Percentiles rank a stretch among this genome's conserved stretches.
phyloP scores from a whole-genome alignment of 2,888 invertebrate species.

The Lumbricus terrestris region DNA sequence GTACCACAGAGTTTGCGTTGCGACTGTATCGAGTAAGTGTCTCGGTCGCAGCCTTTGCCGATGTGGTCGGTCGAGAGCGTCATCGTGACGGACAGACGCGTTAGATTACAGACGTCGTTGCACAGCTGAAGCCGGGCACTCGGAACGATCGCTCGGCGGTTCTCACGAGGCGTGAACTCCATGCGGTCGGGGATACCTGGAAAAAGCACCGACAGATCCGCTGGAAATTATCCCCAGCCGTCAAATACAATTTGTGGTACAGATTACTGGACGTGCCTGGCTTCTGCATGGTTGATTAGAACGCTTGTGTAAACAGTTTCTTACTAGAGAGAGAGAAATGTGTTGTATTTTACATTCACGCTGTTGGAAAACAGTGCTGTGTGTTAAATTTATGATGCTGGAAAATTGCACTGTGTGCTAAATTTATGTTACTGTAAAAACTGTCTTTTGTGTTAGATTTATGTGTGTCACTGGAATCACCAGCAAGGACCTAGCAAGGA shows the following conservation, averaged over 20 bases:
- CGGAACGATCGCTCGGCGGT: constrained; percentile 74
- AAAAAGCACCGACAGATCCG: background rate
- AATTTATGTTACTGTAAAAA: background rate
- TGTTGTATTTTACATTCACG: background rate
- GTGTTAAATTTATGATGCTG: no score
- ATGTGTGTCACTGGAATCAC: no score
- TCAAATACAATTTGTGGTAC: background rate
- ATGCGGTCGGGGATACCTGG: constrained; percentile 26
- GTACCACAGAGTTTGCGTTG: constrained; percentile 81
- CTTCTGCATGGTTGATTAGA: background rate
- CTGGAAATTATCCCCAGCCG: background rate
- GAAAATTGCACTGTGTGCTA: background rate
- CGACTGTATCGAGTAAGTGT: constrained; percentile 82
- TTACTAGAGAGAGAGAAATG: background rate
- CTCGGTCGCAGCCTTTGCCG: constrained; percentile 93
- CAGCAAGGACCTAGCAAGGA: no score
- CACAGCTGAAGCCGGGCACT: constrained; percentile 66
- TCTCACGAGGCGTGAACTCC: constrained; percentile 25
- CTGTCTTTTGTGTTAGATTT: background rate
- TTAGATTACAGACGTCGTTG: constrained; percentile 59
- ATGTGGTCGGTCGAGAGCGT: constrained; percentile 79
- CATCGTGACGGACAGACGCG: constrained; percentile 62
- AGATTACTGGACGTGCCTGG: background rate
- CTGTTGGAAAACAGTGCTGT: no score
- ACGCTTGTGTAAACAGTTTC: background rate